phyloP scores from a whole-genome alignment of 53 echinoderm and acorn worm species.

The Temnopleurus reevesii region DNA sequence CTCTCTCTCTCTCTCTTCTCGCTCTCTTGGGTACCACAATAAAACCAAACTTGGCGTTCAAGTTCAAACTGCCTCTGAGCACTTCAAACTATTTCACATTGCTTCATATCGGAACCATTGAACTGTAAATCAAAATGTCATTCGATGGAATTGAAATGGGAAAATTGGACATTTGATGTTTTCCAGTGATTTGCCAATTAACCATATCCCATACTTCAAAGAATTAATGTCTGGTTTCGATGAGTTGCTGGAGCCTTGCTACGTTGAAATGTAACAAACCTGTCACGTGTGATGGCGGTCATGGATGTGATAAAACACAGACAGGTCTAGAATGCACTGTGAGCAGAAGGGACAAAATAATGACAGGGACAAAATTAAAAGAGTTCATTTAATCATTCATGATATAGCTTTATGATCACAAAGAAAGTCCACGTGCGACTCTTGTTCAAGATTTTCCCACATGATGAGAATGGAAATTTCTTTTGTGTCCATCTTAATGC shows the following conservation, averaged over 20 bases:
- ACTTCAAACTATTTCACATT: neutral
- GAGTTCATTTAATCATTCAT: no score
- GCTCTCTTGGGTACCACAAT: neutral
- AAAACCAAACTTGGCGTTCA: no score
- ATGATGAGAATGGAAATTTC: no score
- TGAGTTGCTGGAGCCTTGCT: neutral
- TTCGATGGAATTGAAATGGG: conserved; percentile 4
- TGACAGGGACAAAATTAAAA: no score
- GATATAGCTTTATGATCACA: no score
- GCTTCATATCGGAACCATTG: neutral
- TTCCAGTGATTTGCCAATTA: neutral
- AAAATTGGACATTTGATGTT: conserved; percentile 24
- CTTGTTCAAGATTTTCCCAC: no score
- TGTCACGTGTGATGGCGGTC: neutral
- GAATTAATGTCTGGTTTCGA: neutral
- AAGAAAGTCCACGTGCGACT: no score
- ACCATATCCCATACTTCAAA: neutral
- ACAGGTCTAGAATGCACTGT: neutral
- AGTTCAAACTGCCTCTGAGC: neutral
- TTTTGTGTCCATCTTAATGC: no score
- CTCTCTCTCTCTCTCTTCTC: neutral
- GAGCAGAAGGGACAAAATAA: no score
- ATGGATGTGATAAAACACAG: neutral
- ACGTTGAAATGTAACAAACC: conserved; percentile 18
- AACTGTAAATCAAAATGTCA: conserved; percentile 4